phyloP scores from a whole-genome alignment of 2,113 vertebrate genomes.

The Lycaon pictus region DNA sequence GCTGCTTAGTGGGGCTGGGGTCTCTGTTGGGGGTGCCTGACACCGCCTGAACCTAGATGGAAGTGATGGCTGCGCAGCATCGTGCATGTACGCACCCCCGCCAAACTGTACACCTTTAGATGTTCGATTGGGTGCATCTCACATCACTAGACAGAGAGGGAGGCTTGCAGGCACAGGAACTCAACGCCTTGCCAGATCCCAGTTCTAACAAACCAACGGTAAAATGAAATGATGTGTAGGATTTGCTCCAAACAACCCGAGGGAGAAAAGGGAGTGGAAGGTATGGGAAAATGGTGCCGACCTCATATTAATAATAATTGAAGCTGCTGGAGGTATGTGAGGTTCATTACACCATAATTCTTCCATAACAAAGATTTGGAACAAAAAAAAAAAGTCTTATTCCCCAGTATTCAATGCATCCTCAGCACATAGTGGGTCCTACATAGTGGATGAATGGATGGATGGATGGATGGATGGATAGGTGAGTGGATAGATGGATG shows the following conservation, averaged over 20 bases:
- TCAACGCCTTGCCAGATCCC: neutral
- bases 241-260: neutral
- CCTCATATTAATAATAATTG: neutral
- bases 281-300: neutral
- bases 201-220: neutral
- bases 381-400: neutral
- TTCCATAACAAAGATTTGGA: neutral
- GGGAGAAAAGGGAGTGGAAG: neutral
- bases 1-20: neutral
- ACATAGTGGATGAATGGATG: too few species aligned
- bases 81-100: neutral
- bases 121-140: neutral
- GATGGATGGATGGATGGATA: too few species aligned
- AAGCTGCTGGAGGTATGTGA: neutral
- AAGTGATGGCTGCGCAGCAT: neutral
- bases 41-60: neutral
- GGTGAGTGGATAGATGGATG: too few species aligned
- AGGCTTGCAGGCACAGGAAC: neutral
- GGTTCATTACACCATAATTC: neutral
- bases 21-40: neutral
- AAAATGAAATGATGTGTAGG: neutral
- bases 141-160: neutral
- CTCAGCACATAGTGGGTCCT: neutral
- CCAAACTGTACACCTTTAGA: neutral
- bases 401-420: neutral